Base-by-base conservation (phyloP, 1,140 invertebrate species). In the Chlorops oryzae region DNA sequence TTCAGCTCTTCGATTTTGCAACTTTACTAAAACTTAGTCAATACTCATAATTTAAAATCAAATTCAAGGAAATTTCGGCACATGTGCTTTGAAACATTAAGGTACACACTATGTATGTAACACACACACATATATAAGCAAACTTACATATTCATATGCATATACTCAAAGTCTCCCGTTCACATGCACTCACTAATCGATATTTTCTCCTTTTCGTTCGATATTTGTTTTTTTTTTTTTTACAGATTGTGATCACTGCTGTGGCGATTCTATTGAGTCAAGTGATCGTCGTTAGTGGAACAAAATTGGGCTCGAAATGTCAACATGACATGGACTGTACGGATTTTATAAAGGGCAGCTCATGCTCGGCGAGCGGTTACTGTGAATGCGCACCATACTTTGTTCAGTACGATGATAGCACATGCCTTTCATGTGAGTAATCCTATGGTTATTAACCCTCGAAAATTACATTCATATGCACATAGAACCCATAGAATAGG, bases 371-470 rank as follows among this genome's bases (percentile, higher is more conserved):
- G 7, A 45, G 44, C 50, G 82, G 82, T 39, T 73, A 75, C 59
- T 86, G 83, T 66, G 74, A 78, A 23, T 86, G 83, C 65, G 76
- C 78, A 56, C 79, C 83, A 22, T 85, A 81, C 61, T 84, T 77
- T 62, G 83, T 83, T 2, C 74, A 74, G 58, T 76, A 80, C 61
- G 83, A 86, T 64, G 72, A 72, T 35, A 82, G 80, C 18, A 73
- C 69, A 27, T 86, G 83, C 73, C 70, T 85, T 55, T 80, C 82
- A 71, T 83, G 83, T 85, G 73, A 84, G 81, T 80, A 58, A 22
- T n/a, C n/a, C n/a, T n/a, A n/a, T n/a, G n/a, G n/a, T n/a, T n/a
- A n/a, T n/a, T n/a, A n/a, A n/a, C n/a, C n/a, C n/a, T n/a, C n/a
- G n/a, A n/a, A n/a, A n/a, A n/a, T n/a, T n/a, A n/a, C n/a, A n/a